Base-by-base conservation (phyloP, 2,797 vertebrate genomes). In the Tarsius wallacei region DNA sequence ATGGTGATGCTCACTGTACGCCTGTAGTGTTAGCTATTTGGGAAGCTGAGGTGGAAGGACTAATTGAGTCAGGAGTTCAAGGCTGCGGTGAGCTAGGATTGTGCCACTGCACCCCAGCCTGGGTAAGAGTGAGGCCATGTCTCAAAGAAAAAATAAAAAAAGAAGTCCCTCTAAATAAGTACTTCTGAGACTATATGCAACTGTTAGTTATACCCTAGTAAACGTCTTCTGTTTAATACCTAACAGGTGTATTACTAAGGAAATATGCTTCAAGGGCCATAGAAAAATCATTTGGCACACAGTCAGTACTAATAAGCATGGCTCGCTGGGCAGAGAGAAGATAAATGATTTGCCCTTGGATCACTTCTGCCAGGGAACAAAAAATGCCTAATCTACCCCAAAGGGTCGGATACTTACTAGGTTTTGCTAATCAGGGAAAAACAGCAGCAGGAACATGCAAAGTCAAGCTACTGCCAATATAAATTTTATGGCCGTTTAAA, bases 131-230 rank as follows among this genome's bases (percentile, higher is more conserved):
- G 42, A 42, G 42, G 42, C 42, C 42, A 42, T 42, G 42, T 42
- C 4, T 42, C 42, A 42, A 68, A 19, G n/a, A 70, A 70, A 70
- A 33, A 66, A 15, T 31, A 66, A 21, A 1, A 70, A 68, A 36
- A 70, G 84, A 83, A 86, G 61, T 1, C 36, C 51, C 73, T 87
- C 36, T 47, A 82, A 66, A 71, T 55, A 95, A 84, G 68, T 49
- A 89, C 24, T 94, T 77, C 49, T 26, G 71, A 88, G 82, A 63
- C 24, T 59, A 94, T 47, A 87, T 87, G 51, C 49, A 90, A 83
- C 22, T 31, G 49, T 59, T 63, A 77, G 80, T 47, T 33, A 9
- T 14, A 94, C 12, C n/a, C 78, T 31, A 80, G 57, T 59, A 81
- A 91, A 74, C 55, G 85, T 61, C 80, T 88, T 90, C 16, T 91